Percentiles rank a stretch among this genome's conserved stretches.
phyloP scores from a whole-genome alignment of 2,797 vertebrate genomes.

The Decapterus maruadsi region DNA sequence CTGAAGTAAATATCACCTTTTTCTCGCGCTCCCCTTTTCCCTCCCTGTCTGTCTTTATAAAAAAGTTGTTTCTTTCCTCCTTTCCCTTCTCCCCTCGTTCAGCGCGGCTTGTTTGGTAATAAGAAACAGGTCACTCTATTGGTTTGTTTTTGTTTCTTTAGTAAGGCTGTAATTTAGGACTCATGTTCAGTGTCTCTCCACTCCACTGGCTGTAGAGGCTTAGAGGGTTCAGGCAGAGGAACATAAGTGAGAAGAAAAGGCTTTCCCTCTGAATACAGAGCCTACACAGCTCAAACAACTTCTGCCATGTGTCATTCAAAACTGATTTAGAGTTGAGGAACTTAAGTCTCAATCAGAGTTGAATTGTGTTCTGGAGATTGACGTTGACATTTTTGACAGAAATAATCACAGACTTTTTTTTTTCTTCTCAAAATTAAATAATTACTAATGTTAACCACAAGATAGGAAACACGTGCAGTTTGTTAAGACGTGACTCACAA shows the following conservation, averaged over 20 bases:
- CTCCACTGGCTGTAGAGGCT: slow-evolving; percentile 73
- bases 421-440: slow-evolving; percentile 51
- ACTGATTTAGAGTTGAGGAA: slow-evolving; percentile 61
- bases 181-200: slow-evolving; percentile 83
- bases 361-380: slow-evolving; percentile 68
- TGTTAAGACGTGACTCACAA: slow-evolving; percentile 53
- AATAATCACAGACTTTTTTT: slow-evolving; percentile 53
- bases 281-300: slow-evolving; percentile 53
- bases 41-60: slow-evolving; percentile 61
- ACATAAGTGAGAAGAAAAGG: slow-evolving; percentile 72
- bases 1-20: slow-evolving; percentile 77
- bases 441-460: slow-evolving; percentile 66
- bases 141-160: slow-evolving; percentile 85
- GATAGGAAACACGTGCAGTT: slow-evolving; percentile 63
- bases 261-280: slow-evolving; percentile 68
- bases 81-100: slow-evolving; percentile 67
- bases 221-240: slow-evolving; percentile 73
- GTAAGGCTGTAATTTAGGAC: slow-evolving; percentile 84
- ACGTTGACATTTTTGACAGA: slow-evolving; percentile 74
- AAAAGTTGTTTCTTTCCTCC: slow-evolving; percentile 67
- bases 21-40: slow-evolving; percentile 45
- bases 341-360: slow-evolving; percentile 70
- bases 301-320: slow-evolving; percentile 75
- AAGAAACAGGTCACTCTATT: slow-evolving; percentile 83
- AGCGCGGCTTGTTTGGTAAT: slow-evolving; percentile 78